Base-by-base conservation (phyloP, 2,888 invertebrate species). In the Agriopis marginaria region DNA sequence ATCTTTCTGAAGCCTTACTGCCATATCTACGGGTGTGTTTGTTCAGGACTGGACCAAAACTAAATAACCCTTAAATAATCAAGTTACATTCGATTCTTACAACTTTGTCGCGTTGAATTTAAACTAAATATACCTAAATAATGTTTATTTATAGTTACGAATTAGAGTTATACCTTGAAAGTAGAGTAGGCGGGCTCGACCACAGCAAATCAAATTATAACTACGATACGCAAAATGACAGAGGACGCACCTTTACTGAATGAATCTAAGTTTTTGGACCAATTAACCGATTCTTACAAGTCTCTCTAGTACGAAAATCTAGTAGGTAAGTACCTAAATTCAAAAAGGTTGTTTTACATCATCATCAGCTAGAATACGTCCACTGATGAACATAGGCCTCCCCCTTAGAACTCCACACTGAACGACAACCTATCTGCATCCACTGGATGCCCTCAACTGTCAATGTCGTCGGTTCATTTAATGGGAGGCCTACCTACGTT, bases 21-120 rank as follows among this genome's bases (percentile, higher is more conserved):
- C 11, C 9, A 56, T 56, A 53, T 56, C 63, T 39, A n/a, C 6
- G 44, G 32, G 40, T 50, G n/a, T 73, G 58, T 73, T 73, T 71
- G 47, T 54, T 66, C 62, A 73, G 73, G 73, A 71, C 66, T 44
- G 56, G 42, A 44, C 50, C 64, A 63, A 68, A 73, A 61, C 67
- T 60, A 59, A 60, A 49, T 50, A 44, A 23, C 14, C 10, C 55
- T 53, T 66, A 51, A 66, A 70, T 68, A 70, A 73, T 68, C 61
- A 51, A 56, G 54, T 68, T 68, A 68, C 40, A 40, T 70, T 70
- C 53, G 45, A 62, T 72, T 65, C 62, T 65, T 55, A 66, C 65
- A 51, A 39, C 63, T 60, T 14, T 54, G 54, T 66, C 51, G 50
- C 42, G 56, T 63, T n/a, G 44, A 62, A 64, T 55, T 51, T 53